Conservation (phyloP, 2,888 invertebrate species). For the Hofmannophila pseudospretella region DNA sequence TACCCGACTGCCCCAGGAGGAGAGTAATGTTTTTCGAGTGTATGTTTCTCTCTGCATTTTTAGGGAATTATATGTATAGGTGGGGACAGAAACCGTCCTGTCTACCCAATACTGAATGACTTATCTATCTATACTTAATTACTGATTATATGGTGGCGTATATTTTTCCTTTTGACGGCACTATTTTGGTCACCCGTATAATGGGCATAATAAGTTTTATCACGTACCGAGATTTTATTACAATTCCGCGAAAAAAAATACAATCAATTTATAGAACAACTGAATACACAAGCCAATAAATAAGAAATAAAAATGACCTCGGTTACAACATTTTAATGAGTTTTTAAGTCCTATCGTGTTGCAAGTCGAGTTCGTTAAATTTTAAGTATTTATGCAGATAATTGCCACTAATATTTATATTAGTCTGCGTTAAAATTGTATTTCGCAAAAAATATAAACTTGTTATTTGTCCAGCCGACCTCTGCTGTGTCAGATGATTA, state of each 20-base stretch:
- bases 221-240: not conserved
- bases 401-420: slow-evolving; percentile 9
- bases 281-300: not conserved
- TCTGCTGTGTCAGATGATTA: not conserved
- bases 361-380: slow-evolving; percentile 13
- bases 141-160: too few relatives aligned
- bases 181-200: too few relatives aligned
- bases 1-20: too few relatives aligned
- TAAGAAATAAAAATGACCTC: slow-evolving; percentile 4
- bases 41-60: too few relatives aligned
- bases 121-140: too few relatives aligned
- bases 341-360: slow-evolving; percentile 11
- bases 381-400: slow-evolving; percentile 9
- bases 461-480: not conserved
- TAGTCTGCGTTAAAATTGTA: slow-evolving; percentile 7
- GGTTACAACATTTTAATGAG: slow-evolving; percentile 8
- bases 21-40: too few relatives aligned
- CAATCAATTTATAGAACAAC: not conserved
- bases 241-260: too few relatives aligned
- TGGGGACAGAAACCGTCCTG: too few relatives aligned
- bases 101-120: too few relatives aligned
- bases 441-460: slow-evolving; percentile 6
- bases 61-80: too few relatives aligned
- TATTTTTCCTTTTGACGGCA: too few relatives aligned
- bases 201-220: too few relatives aligned